Base-by-base conservation (phyloP, 2,113 vertebrate genomes). In the Hippocampus guttulatus region DNA sequence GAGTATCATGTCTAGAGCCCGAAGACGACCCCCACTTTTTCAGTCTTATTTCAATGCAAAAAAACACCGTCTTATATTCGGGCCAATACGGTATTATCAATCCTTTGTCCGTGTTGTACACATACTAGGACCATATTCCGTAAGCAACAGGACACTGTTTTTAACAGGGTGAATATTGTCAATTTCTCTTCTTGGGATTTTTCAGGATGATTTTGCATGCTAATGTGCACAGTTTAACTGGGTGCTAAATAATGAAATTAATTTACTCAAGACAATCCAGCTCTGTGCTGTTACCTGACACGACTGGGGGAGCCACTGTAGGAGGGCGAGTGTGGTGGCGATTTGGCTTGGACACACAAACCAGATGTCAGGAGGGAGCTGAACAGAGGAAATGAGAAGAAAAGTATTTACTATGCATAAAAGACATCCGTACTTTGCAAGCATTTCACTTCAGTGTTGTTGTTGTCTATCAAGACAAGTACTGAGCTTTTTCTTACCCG, bases 321-420 rank as follows among this genome's bases (percentile, higher is more conserved):
- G 0, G 95, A 92, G 0, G 95, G 94, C 0, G 96, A 98, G 27
- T 93, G 95, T 21, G 96, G 95, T 0, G 93, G 94, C 1, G 94
- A 94, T 84, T 93, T 95, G 77, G 89, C 93, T 40, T 91, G 95
- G 81, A 92, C 95, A 75, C 94, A 95, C 85, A 95, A 88, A 67
- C 93, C 94, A 67, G 96, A 98, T 51, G 93, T 93, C 75, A 95
- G 90, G 74, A 98, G 86, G 8, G 96, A 99, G 65, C 95, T 98
- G 92, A 3, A 70, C 67, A 70, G 11, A 10, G 14, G 12, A 78
- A 30, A 67, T 4, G n/a, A 1, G 10, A 41, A 10, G 63, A 20
- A 62, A 21, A 8, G 2, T 5, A 57, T 40, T 68, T 38, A 54
- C 45, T 68, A n/a, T 20, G 16, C 2, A 7, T 12, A 47, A 23